A percentile compares a stretch with the other conserved stretches of the same genome.
phyloP scores from a whole-genome alignment of 2,797 vertebrate genomes.

The Rhyacichthys aspro region DNA sequence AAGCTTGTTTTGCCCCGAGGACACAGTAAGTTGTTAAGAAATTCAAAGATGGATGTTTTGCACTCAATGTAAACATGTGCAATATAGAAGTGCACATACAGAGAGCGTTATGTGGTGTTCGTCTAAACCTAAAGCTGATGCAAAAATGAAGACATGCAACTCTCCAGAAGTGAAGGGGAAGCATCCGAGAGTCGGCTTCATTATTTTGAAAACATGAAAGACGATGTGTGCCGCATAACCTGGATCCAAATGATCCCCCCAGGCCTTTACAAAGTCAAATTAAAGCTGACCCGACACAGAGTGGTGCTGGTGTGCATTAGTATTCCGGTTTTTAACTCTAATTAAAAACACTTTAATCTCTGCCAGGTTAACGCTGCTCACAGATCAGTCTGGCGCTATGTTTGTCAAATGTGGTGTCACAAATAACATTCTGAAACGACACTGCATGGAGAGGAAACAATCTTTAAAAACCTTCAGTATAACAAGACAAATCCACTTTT shows the following conservation, averaged over 20 bases:
- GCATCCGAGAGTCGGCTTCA: conserved; percentile 39
- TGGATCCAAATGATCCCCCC: conserved; percentile 40
- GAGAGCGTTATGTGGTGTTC: no score
- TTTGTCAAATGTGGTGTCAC: not conserved
- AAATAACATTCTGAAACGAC: not conserved
- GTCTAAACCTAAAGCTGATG: no score
- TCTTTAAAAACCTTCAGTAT: no score
- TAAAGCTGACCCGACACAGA: conserved; percentile 34
- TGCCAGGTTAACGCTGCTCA: conserved; percentile 29
- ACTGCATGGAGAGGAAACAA: no score
- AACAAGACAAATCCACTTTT: no score
- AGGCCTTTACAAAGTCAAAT: conserved; percentile 46
- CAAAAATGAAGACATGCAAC: not conserved
- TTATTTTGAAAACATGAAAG: conserved; percentile 50
- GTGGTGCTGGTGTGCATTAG: conserved; percentile 1
- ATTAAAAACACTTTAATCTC: conserved; percentile 51
- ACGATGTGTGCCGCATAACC: conserved; percentile 38
- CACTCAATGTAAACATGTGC: no score
- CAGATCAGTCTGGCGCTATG: conserved; percentile 9
- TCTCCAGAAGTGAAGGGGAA: conserved; percentile 9
- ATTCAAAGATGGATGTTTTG: conserved; percentile 12
- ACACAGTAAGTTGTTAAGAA: conserved; percentile 42
- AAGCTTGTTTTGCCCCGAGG: conserved; percentile 52
- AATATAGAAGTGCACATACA: no score
- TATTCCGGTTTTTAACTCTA: conserved; percentile 34